phyloP scores from a whole-genome alignment of 2,797 vertebrate species.

The Pyrrhura leucotis region DNA sequence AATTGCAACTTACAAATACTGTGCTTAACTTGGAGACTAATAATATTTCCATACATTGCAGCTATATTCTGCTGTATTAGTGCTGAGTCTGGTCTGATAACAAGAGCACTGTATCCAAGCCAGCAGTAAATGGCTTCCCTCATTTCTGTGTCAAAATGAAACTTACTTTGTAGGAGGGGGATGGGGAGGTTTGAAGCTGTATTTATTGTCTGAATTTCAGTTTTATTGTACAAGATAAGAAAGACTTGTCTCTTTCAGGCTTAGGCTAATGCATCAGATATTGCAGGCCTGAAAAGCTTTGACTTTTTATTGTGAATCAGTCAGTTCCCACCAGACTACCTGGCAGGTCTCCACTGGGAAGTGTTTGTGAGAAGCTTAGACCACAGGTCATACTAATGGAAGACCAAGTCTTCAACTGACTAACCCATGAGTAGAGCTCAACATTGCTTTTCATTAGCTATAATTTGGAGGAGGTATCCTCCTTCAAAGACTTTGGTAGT shows the following conservation, averaged over 20 bases:
- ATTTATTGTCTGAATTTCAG: background rate
- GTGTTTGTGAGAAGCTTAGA: background rate
- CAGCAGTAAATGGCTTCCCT: background rate
- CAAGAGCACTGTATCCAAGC: background rate
- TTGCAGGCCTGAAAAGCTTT: background rate
- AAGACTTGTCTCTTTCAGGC: background rate
- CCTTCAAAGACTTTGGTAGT: background rate
- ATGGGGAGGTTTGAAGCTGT: background rate
- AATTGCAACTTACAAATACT: constrained; percentile 33
- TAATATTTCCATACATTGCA: constrained; percentile 26
- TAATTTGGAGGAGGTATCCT: background rate
- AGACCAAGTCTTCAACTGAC: background rate
- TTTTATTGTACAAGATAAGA: background rate
- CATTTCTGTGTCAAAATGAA: background rate
- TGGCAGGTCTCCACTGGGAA: background rate
- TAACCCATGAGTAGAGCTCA: background rate
- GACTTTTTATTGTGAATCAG: background rate
- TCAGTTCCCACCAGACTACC: background rate
- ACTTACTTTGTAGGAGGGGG: background rate
- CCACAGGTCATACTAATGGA: background rate
- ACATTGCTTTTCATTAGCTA: background rate
- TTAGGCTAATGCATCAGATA: background rate
- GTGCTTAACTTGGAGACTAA: constrained; percentile 48
- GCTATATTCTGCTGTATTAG: background rate
- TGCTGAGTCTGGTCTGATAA: constrained; percentile 23